Base-by-base conservation (phyloP, 2,888 invertebrate genomes). In the Euplagia quadripunctaria region DNA sequence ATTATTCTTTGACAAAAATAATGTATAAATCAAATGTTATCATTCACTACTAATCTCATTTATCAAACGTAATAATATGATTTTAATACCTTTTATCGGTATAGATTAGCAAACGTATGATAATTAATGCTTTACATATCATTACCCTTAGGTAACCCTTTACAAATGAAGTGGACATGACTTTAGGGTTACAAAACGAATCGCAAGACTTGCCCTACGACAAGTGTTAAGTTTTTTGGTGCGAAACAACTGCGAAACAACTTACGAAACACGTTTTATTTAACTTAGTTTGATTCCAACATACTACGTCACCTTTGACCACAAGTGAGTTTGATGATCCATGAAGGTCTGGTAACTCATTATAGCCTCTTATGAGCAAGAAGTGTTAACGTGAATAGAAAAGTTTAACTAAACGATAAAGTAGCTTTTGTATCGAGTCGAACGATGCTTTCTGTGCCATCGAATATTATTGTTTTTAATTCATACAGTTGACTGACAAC, bases 11-110 rank as follows among this genome's bases (percentile, higher is more conserved):
- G 61, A 41, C 70, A 76, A 84, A 86, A 82, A 83, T 86, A 68
- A 89, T 86, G 87, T 91, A 93, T 95, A 95, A 96, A 95, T 95
- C 96, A 95, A 94, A 94, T 94, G 90, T 94, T 94, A 96, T 95
- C 94, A 94, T 92, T 95, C 92, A 71, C 73, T 84, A 89, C 88
- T 93, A 93, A 94, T 93, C 76, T 89, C 79, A 77, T 87, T 92
- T 94, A 94, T 94, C 95, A 86, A 87, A 83, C 78, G 88, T 90
- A 86, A 91, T 91, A 92, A 91, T 89, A 88, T 87, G 89, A 88
- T 84, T 88, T 88, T 92, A 93, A 94, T 92, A 87, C 92, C 67
- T 74, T 84, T 94, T 94, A 93, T 94, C 93, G 81, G 74, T 64
- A 63, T 75, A 90, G 92, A 94, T 94, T 92, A 94, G 77, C 79